Conservation (phyloP, 2,888 invertebrate species). For the Drosophila kambysellisi region DNA sequence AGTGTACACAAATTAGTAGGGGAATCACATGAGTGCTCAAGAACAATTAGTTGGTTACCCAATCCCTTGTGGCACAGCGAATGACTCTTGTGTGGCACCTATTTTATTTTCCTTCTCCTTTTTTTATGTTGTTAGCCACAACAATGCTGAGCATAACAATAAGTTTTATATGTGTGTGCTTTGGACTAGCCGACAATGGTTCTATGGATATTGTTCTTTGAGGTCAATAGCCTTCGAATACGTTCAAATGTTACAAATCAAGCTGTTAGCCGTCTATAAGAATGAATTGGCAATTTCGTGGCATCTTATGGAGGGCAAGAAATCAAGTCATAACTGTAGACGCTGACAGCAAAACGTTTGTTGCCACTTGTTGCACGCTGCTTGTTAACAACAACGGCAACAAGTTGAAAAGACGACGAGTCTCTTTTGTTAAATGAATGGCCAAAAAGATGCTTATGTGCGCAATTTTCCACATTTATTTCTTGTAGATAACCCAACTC, state of each 20-base stretch:
- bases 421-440: conserved; percentile 39
- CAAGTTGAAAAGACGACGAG: conserved; percentile 3
- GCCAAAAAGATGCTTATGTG: conserved; percentile 26
- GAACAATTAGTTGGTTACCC: conserved; percentile 4
- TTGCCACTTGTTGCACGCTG: conserved; percentile 51
- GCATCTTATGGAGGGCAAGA: conserved; percentile 55
- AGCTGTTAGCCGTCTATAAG: conserved; percentile 46
- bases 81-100: conserved; percentile 17
- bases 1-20: background rate
- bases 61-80: conserved; percentile 11
- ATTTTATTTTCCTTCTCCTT: background rate
- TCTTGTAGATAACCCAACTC: conserved; percentile 86
- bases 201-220: conserved; percentile 33
- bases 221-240: conserved; percentile 48
- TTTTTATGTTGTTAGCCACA: conserved; percentile 8
- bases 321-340: conserved; percentile 69
- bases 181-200: conserved; percentile 15
- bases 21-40: background rate
- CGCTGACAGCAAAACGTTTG: conserved; percentile 40
- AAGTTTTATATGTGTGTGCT: conserved; percentile 27
- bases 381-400: conserved; percentile 27
- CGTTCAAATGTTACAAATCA: conserved; percentile 40
- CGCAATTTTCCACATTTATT: conserved; percentile 30
- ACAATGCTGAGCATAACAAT: conserved; percentile 53
- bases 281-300: conserved; percentile 70